phyloP scores from a whole-genome alignment of 2,797 vertebrate genomes.

The Smutsia gigantea region DNA sequence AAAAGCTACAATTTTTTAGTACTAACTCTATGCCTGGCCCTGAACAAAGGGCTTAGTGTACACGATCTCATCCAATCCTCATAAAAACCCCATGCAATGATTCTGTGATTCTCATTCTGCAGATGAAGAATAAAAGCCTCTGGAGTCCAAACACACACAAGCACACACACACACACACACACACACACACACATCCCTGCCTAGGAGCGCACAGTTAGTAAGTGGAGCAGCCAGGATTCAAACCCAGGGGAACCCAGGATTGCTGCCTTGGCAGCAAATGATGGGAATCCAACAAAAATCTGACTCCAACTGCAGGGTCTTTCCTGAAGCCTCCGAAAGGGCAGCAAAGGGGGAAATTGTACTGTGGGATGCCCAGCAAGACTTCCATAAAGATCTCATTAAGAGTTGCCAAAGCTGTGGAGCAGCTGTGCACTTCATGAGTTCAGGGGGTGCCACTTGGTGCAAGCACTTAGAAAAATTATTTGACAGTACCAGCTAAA shows the following conservation, averaged over 20 bases:
- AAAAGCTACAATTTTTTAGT: not conserved
- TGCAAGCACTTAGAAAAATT: not conserved
- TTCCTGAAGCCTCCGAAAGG: not conserved
- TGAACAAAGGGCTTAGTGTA: not conserved
- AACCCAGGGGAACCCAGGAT: not conserved
- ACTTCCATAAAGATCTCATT: not conserved
- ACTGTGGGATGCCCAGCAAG: not conserved
- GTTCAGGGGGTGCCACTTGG: too few relatives aligned
- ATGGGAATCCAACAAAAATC: conserved; percentile 13
- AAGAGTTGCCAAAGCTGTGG: not conserved
- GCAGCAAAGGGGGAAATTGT: not conserved
- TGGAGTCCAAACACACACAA: not conserved
- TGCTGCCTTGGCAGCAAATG: not conserved
- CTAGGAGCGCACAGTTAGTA: not conserved
- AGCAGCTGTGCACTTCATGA: not conserved
- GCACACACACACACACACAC: not conserved
- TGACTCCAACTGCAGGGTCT: not conserved
- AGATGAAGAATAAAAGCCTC: conserved; percentile 5
- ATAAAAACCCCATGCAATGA: not conserved
- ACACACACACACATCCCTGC: not conserved
- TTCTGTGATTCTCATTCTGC: not conserved
- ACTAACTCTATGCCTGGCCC: not conserved
- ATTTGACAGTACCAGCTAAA: not conserved
- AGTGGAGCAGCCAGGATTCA: not conserved
- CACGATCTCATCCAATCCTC: not conserved